Evolutionary conservation across 37 sponge, comb jelly and placozoan species (phyloP).

Genomic region (Ephydatia muelleri): DNA sequence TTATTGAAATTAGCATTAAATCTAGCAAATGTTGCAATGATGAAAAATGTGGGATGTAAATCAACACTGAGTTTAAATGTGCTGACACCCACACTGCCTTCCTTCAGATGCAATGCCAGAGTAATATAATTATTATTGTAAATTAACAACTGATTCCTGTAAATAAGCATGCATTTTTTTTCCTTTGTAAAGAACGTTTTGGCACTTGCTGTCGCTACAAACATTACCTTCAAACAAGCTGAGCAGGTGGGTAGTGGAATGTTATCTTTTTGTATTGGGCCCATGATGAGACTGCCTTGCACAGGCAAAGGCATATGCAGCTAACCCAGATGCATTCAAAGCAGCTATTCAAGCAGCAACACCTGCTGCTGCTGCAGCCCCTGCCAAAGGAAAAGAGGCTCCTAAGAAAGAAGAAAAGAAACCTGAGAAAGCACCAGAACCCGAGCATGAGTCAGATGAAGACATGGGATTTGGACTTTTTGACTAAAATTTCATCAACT

Average conservation of each 20-base stretch:
- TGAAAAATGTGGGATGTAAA: not conserved
- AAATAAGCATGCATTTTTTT: not conserved
- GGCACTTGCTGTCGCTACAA: slow-evolving; percentile 92
- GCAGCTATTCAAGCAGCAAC: slow-evolving; percentile 49
- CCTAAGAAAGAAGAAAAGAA: slow-evolving; percentile 47
- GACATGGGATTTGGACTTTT: slow-evolving; percentile 89
- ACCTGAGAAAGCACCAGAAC: slow-evolving; percentile 22
- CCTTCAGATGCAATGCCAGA: not conserved
- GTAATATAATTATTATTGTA: not conserved
- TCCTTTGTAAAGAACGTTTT: slow-evolving; percentile 75
- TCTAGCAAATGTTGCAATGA: not conserved
- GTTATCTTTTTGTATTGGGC: not conserved
- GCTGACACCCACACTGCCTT: not conserved
- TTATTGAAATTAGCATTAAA: not conserved
- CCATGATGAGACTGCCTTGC: not conserved
- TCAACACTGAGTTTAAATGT: not conserved
- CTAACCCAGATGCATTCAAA: slow-evolving; percentile 88
- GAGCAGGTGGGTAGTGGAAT: slow-evolving; percentile 84
- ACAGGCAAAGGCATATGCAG: slow-evolving; percentile 87
- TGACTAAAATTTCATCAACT: slow-evolving; percentile 12
- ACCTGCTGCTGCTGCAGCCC: slow-evolving; percentile 30
- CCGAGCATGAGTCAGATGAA: slow-evolving; percentile 74
- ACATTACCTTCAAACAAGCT: slow-evolving; percentile 95
- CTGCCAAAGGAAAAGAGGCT: slow-evolving; percentile 44
- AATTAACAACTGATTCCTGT: not conserved